Conservation (phyloP, 2,113 vertebrate species). For the Pelecanus crispus region DNA sequence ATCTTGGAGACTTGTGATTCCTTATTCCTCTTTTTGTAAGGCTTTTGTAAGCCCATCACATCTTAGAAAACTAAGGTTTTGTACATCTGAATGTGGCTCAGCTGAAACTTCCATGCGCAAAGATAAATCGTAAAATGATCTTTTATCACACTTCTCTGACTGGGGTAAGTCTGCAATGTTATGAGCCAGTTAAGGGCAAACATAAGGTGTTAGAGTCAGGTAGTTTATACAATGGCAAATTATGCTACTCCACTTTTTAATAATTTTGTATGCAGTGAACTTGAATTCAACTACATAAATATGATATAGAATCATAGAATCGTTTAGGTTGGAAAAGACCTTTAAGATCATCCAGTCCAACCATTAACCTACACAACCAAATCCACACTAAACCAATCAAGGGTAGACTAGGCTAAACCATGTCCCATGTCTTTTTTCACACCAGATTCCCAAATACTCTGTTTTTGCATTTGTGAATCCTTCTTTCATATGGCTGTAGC, state of each 20-base stretch:
- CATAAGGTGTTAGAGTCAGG: neutral
- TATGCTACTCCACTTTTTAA: neutral
- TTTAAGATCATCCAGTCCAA: too few relatives aligned
- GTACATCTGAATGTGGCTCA: neutral
- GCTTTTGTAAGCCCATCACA: neutral
- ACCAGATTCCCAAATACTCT: neutral
- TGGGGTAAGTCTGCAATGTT: neutral
- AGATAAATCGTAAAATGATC: neutral
- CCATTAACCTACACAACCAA: too few relatives aligned
- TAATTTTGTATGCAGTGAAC: neutral
- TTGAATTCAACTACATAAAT: rapidly evolving
- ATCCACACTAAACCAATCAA: too few relatives aligned
- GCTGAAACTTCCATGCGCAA: too few relatives aligned
- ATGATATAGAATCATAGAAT: too few relatives aligned
- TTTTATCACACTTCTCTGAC: neutral
- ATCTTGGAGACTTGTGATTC: neutral
- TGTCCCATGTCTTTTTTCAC: too few relatives aligned
- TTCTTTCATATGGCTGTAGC: neutral
- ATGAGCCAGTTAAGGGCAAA: neutral
- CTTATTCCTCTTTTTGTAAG: neutral
- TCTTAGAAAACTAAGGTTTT: too few relatives aligned
- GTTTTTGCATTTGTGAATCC: neutral
- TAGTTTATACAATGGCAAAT: neutral
- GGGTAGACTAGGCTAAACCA: too few relatives aligned
- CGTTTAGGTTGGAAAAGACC: too few relatives aligned